Evolutionary conservation across 1,140 invertebrate species (phyloP).

Genomic region (Bombus confusus): DNA sequence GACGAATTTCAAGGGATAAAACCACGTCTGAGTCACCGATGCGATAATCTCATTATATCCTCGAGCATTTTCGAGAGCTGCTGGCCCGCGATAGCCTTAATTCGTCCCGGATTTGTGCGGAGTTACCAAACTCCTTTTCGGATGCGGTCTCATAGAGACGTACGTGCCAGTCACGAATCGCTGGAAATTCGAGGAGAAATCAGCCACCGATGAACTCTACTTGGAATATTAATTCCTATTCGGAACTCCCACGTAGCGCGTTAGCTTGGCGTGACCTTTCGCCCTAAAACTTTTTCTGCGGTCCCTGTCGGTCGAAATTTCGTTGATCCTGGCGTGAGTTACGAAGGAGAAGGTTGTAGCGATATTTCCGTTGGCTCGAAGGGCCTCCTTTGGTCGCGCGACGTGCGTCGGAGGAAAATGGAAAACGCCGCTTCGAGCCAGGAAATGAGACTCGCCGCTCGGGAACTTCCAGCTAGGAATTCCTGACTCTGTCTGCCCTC

Average conservation of each 20-base stretch:
- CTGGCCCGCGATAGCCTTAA: slow-evolving; percentile 33
- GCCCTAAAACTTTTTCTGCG: background rate
- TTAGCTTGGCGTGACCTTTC: no score
- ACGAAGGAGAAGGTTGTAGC: background rate
- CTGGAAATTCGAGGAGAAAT: slow-evolving; percentile 30
- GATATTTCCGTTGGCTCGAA: background rate
- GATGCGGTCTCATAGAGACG: slow-evolving; percentile 49
- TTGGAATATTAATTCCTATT: slow-evolving; percentile 49
- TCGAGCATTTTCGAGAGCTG: slow-evolving; percentile 11
- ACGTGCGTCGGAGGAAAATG: background rate
- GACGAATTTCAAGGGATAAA: background rate
- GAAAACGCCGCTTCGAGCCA: background rate
- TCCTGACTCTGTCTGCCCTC: background rate
- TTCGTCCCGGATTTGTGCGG: slow-evolving; percentile 4
- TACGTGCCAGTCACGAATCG: slow-evolving; percentile 31
- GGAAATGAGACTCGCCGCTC: slow-evolving; percentile 12
- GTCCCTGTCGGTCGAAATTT: background rate
- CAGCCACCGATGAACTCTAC: slow-evolving; percentile 11
- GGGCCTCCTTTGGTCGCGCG: background rate
- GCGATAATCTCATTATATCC: slow-evolving; percentile 22
- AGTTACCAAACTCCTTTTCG: slow-evolving; percentile 60
- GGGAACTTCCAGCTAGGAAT: slow-evolving; percentile 9
- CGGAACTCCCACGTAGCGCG: no score
- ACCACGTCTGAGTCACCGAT: background rate
- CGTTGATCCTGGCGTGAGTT: background rate